phyloP scores from a whole-genome alignment of 2,113 vertebrate species.

The Eudyptes chrysolophus region DNA sequence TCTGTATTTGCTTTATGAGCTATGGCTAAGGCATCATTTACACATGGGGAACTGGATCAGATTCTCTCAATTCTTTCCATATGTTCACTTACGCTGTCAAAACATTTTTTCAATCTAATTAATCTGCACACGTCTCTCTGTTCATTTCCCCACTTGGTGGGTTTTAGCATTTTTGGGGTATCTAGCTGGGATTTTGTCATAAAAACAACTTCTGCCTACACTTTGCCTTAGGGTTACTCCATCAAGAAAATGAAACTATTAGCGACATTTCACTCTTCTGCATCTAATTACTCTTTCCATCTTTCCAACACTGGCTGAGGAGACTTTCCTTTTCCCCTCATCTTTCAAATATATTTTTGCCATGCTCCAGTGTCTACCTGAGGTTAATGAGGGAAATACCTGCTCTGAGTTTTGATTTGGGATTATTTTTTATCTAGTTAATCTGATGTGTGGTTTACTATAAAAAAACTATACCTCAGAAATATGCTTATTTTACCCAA shows the following conservation, averaged over 20 bases:
- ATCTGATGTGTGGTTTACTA: slow-evolving; percentile 1
- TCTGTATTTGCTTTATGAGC: slow-evolving; percentile 80
- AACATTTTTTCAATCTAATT: slow-evolving; percentile 70
- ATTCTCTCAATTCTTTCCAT: slow-evolving; percentile 79
- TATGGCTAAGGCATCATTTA: slow-evolving; percentile 73
- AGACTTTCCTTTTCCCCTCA: not conserved
- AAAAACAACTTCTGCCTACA: slow-evolving; percentile 1
- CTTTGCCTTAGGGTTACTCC: not conserved
- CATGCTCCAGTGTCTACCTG: not conserved
- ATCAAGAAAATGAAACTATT: not conserved
- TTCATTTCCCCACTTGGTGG: slow-evolving; percentile 32
- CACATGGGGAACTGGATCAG: slow-evolving; percentile 66
- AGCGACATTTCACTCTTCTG: not conserved
- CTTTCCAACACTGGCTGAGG: not conserved
- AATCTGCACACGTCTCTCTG: slow-evolving; percentile 60
- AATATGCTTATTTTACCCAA: not conserved
- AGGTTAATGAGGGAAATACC: not conserved
- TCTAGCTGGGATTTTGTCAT: slow-evolving; percentile 54
- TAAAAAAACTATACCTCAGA: not conserved
- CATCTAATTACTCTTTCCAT: not conserved
- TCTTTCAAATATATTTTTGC: not conserved
- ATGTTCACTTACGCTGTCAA: slow-evolving; percentile 74
- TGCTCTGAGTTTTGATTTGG: slow-evolving; percentile 17
- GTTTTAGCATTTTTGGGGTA: slow-evolving; percentile 45
- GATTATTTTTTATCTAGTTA: slow-evolving; percentile 19